phyloP scores from a whole-genome alignment of 2,888 invertebrate species.

The Galeruca laticollis region DNA sequence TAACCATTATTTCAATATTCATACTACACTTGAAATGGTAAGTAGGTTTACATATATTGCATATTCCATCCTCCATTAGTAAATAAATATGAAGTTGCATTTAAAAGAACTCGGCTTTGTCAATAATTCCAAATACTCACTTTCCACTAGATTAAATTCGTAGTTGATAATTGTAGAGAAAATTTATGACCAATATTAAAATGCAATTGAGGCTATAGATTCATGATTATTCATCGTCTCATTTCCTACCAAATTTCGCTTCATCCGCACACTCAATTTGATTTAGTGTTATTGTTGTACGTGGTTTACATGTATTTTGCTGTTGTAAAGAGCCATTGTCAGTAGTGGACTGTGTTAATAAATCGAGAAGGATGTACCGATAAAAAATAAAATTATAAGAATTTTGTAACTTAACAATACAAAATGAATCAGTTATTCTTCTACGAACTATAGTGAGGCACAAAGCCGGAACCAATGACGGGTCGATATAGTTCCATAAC shows the following conservation, averaged over 20 bases:
- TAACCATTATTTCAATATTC: too few species aligned
- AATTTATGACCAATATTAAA: slow-evolving; percentile 36
- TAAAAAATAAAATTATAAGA: background rate
- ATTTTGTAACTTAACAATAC: too few species aligned
- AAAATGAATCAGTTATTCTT: too few species aligned
- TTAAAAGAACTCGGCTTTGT: background rate
- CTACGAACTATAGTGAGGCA: too few species aligned
- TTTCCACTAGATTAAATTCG: slow-evolving; percentile 13
- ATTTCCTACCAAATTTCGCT: slow-evolving; percentile 42
- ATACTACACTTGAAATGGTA: background rate
- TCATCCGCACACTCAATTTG: slow-evolving; percentile 46
- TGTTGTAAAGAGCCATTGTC: slow-evolving; percentile 12
- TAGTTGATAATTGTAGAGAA: slow-evolving; percentile 25
- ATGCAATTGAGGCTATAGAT: slow-evolving; percentile 37
- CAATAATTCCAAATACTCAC: background rate
- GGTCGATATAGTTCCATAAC: too few species aligned
- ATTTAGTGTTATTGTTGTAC: slow-evolving; percentile 48
- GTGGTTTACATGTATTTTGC: slow-evolving; percentile 44
- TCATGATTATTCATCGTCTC: slow-evolving; percentile 45
- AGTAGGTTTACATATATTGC: background rate
- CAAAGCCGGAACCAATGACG: too few species aligned
- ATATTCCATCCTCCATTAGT: background rate
- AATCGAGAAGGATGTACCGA: background rate
- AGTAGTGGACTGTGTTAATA: slow-evolving; percentile 9
- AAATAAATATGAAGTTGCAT: background rate